Evolutionary conservation across 2,888 invertebrate genomes (phyloP), one percentile per base, ranked within the genome.

Genomic region (Callimorpha dominula): DNA sequence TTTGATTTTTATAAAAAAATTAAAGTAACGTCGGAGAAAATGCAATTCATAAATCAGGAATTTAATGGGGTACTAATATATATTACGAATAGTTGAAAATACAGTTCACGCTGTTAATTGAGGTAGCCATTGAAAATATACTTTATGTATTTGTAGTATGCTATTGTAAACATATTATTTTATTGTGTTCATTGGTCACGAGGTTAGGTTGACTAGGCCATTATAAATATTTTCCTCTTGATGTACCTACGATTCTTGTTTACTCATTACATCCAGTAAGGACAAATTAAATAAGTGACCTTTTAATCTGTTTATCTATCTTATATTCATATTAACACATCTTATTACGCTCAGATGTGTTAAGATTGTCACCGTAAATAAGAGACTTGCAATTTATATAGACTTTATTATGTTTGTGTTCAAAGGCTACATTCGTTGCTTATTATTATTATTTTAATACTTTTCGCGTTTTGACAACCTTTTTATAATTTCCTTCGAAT

Each of bases 271-370:
- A 79, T 70, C 70, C 72, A 79, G 75, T 72, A 68, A 75, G 76
- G 79, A 82, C 78, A 82, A 81, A 84, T 83, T 84, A 76, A 85
- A 84, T 86, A 84, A 81, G 78, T 78, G 46, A 70, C 72, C 52
- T 64, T 71, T 15, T 73, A 84, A 81, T 87, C 87, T 87, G n/a
- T n/a, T n/a, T n/a, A n/a, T 87, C 86, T 71, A 74, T 72, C 70
- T 74, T 83, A 82, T 84, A 76, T 31, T 31, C 31, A 31, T 31
- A 31, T 31, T 31, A 31, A 31, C 31, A 31, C 31, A 31, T 31
- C 31, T 31, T 31, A 31, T 31, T 31, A 31, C 86, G 76, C 71
- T 79, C 85, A 86, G 85, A 83, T 86, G 87, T 85, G 79, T 77
- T 76, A 82, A 81, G 80, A 81, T 74, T 79, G 62, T 65, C 20